Evolutionary conservation across 1,140 invertebrate genomes (phyloP), one percentile per base, ranked within the genome.

Genomic region (Euura lappo): DNA sequence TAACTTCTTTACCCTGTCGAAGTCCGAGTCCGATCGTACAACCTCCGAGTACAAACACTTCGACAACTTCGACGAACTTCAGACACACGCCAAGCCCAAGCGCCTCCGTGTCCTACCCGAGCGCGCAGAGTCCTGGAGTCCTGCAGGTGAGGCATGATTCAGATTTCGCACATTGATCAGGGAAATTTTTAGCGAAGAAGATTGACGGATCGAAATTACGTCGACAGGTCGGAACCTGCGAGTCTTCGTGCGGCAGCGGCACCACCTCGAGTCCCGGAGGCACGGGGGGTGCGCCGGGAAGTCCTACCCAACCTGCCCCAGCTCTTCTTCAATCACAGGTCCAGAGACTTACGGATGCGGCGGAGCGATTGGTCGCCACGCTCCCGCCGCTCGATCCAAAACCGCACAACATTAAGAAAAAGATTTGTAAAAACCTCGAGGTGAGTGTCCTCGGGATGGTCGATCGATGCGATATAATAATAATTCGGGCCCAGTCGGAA

Each of bases 371-470:
- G 42, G 94, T 94, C 68, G 92, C 93, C 82, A 93, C 93, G 76
- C 86, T 98, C 76, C 95, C 96, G 11, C 93, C 93, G 46, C 90
- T 96, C 74, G 95, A 98, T 81, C 94, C 96, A 2, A 96, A 97
- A 80, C 94, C 94, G 1, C 93, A 95, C 77, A 97, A 95, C 78
- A 93, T 94, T 68, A 98, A 98, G 82, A 98, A 98, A 88, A 96
- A 95, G 82, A 94, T 97, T 79, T 96, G 94, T 81, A 96, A 95
- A 86, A 97, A 98, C 81, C 88, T 98, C 74, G 96, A 98, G 89
- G 93, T 94, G 81, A 84, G 85, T 79, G 68, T 71, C 28, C 28
- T 28, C 28, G 51, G 13, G 10, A 60, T 60, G 2, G 51, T n/a
- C 5, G 13, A 60, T 60, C 3, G 28, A 28, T 28, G 28, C 28